Evolutionary conservation across 2,797 vertebrate genomes (phyloP), one percentile per base, ranked within the genome.

Genomic region (Sylvilagus floridanus): DNA sequence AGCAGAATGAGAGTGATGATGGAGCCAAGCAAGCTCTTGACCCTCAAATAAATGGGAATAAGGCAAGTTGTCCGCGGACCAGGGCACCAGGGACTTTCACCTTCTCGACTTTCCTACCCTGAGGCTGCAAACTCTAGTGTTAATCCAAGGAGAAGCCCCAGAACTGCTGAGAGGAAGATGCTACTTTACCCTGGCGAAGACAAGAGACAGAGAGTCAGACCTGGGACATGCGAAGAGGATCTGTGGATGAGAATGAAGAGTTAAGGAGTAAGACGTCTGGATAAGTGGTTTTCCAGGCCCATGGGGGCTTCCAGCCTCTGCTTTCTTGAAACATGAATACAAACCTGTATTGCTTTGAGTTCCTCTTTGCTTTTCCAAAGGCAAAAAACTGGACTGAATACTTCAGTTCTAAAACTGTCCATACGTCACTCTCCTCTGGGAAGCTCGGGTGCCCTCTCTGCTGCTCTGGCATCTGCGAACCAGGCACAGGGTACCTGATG

Each of bases 321-420:
- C 30, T 60, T 71, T 79, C 63, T 88, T 72, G 35, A 85, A 81
- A 68, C 84, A 32, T 26, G 8, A 90, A 75, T 26, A 32, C 1
- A 84, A 75, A n/a, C 3, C 26, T 69, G 13, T 3, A 19, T 57
- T 17, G 2, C 42, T 81, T n/a, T 65, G 42, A 14, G 47, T 50
- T 54, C 32, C 32, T 52, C 26, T 66, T 12, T 13, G 16, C n/a
- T 90, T 78, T 78, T 86, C 79, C 65, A 91, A 93, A 82, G 22
- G 16, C 37, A 85, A 57, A 21, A 85, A 68, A 81, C 7, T 19
- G 54, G 22, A 73, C 24, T 47, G 65, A 84, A 83, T 26, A 42
- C 26, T 63, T 35, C n/a, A 68, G 71, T 78, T 93, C 66, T 63
- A 68, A 82, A 89, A 37, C 6, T 78, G 73, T 47, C 73, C 75